Evolutionary conservation across 2,888 invertebrate genomes (phyloP).

Genomic region (Acrobasis suavella): DNA sequence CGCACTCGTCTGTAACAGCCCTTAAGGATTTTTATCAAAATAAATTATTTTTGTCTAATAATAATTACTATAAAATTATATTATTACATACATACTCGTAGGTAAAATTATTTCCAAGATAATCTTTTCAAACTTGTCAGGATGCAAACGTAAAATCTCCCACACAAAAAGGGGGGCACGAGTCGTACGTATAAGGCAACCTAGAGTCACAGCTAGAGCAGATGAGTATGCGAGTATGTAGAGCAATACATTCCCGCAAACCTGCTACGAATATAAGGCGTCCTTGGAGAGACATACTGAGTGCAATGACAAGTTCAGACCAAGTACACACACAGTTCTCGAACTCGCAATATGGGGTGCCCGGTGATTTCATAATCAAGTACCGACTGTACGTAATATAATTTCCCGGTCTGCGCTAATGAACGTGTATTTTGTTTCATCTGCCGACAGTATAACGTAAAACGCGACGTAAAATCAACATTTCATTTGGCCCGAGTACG

Average conservation of each 20-base stretch:
- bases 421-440: conserved; percentile 80
- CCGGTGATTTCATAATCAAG: conserved; percentile 70
- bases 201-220: background rate
- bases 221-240: background rate
- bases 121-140: too few relatives aligned
- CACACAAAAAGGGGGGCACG: too few relatives aligned
- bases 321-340: conserved; percentile 37
- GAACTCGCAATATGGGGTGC: conserved; percentile 48
- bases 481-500: conserved; percentile 60
- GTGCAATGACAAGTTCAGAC: conserved; percentile 21
- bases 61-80: too few relatives aligned
- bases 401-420: conserved; percentile 73
- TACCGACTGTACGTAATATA: conserved; percentile 64
- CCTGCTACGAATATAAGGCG: conserved; percentile 13
- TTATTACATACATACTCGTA: too few relatives aligned
- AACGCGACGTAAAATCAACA: conserved; percentile 70
- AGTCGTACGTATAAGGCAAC: too few relatives aligned
- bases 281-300: conserved; percentile 15
- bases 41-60: too few relatives aligned
- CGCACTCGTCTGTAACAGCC: too few relatives aligned
- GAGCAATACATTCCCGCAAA: background rate
- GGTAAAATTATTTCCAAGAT: too few relatives aligned
- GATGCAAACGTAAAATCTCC: too few relatives aligned
- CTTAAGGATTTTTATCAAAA: too few relatives aligned
- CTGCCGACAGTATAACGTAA: conserved; percentile 62